A percentile compares a stretch with the other conserved stretches of the same genome.
Conservation (phyloP, 2,797 vertebrate species). For the Graptemys geographica region DNA sequence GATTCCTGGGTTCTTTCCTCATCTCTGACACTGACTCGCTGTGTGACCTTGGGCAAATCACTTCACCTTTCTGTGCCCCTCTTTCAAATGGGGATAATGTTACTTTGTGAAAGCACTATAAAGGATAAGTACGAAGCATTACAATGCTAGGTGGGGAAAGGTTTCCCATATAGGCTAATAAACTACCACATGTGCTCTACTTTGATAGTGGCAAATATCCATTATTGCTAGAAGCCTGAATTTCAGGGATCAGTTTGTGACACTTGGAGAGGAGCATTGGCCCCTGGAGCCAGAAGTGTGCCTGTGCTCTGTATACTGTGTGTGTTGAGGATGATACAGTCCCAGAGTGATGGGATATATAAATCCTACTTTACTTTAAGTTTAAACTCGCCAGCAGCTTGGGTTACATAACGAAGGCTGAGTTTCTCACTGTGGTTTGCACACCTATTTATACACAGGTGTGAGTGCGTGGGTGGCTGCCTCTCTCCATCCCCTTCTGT, state of each 20-base stretch:
- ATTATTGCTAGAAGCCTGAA: neutral
- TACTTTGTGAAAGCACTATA: neutral
- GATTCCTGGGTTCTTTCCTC: neutral
- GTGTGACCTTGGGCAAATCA: neutral
- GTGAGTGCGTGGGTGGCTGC: neutral
- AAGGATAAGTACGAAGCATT: neutral
- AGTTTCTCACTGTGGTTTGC: neutral
- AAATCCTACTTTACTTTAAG: neutral
- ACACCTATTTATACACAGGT: neutral
- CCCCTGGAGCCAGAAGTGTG: neutral
- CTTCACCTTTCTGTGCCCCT: neutral
- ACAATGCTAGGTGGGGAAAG: neutral
- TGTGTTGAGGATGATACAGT: neutral
- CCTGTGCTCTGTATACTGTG: neutral
- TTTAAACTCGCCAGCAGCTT: neutral
- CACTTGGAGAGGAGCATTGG: neutral
- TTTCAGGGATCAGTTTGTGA: neutral
- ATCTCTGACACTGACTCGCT: neutral
- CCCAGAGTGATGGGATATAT: neutral
- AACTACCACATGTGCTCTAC: accelerated
- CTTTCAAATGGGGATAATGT: neutral
- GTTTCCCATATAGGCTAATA: too few relatives aligned
- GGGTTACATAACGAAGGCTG: neutral
- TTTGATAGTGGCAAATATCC: neutral
- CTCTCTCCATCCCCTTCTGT: neutral